Evolutionary conservation across 1,140 invertebrate genomes (phyloP).

Genomic region (Hyles euphorbiae): DNA sequence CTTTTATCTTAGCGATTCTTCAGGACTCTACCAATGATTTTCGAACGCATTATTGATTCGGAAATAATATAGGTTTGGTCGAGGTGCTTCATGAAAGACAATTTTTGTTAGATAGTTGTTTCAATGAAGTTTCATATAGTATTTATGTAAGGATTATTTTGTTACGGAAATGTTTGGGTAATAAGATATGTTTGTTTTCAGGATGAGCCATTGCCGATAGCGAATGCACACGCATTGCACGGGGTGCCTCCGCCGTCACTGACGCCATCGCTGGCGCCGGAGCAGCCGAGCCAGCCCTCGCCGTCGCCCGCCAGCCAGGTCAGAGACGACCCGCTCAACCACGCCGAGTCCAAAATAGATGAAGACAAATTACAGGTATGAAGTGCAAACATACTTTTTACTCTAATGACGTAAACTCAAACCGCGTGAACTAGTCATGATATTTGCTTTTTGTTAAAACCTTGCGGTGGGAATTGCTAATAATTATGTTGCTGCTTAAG

Average conservation of each 20-base stretch:
- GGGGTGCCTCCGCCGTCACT: constrained; percentile 42
- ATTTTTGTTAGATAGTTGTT: too few species aligned
- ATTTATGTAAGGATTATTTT: background rate
- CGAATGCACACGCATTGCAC: constrained; percentile 59
- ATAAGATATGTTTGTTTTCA: constrained; percentile 20
- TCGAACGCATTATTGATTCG: too few species aligned
- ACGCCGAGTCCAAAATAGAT: constrained; percentile 66
- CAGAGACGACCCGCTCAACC: constrained; percentile 72
- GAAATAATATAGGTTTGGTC: too few species aligned
- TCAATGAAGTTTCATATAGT: background rate
- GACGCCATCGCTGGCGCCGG: constrained; percentile 53
- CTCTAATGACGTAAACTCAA: background rate
- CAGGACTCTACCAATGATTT: too few species aligned
- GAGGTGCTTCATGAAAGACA: too few species aligned
- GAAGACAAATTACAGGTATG: constrained; percentile 70
- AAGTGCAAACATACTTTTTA: background rate
- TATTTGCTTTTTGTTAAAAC: too few species aligned
- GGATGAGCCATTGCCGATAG: constrained; percentile 61
- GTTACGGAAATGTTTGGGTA: background rate
- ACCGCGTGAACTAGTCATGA: background rate
- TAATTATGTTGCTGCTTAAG: too few species aligned
- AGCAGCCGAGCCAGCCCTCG: constrained; percentile 35
- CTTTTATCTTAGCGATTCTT: too few species aligned
- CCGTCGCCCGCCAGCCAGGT: constrained; percentile 52
- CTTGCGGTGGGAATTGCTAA: too few species aligned